Base-by-base conservation (phyloP, 64 coral and sea anemone species). In the Stylophora pistillata region DNA sequence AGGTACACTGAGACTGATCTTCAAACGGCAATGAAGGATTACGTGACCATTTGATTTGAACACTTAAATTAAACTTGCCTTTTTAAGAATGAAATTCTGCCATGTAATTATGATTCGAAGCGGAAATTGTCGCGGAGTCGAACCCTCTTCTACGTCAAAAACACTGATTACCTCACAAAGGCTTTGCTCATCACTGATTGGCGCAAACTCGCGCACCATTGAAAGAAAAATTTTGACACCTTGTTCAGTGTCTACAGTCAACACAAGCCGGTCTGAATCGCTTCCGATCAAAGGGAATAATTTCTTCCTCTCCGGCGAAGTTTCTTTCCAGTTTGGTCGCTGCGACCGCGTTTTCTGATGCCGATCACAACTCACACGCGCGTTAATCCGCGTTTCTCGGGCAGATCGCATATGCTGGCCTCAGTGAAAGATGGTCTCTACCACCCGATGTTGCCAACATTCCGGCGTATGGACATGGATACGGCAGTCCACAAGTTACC, bases 381-480 rank as follows among this genome's bases (percentile, higher is more conserved):
- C 41, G 53, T 88, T 26, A 78, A 87, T 9, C 79, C 88, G 6
- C 73, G 72, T 69, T 94, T 89, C 74, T 76, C 72, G 30, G 17
- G 77, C n/a, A 78, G 92, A 75, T 47, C 70, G 0, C 55, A 88
- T 27, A 95, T 95, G 97, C 23, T 99, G 28, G 97, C 97, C 1
- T 95, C 93, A 16, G 97, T 95, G 12, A 99, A 99, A 65, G 93
- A 99, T n/a, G 90, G 97, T 0, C 53, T 99, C 3, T 99, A 99
- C 58, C 97, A 99, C 73, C 97, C 97, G 2, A 86, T 76, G 15
- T 76, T 99, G 14, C 97, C 97, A 0, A 95, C 90, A 78, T 99
- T 99, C 71, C 90, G 97, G 6, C 82, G 93, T 65, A 99, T 99
- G 93, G 93, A 95, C 74, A 99, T 95, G 87, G 97, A 99, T 71